Percentiles rank a stretch among this genome's conserved stretches.
These are phyloP conservation scores for Tragelaphus strepsiceros DNA, from an alignment of 2,113 vertebrate genomes.

Conservation along the genomic window DNA sequence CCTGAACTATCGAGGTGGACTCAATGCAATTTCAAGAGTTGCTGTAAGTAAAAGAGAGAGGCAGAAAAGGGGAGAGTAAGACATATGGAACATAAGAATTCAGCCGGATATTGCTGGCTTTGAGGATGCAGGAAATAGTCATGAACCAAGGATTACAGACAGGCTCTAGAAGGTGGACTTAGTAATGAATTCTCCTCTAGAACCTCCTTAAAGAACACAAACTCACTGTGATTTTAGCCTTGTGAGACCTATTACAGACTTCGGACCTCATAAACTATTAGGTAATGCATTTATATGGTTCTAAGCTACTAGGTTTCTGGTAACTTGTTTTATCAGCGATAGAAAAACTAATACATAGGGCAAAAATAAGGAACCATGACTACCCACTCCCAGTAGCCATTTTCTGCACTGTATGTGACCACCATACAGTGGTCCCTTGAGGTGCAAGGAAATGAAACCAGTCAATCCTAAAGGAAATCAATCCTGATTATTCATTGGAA, in stretches of 20 bases:
- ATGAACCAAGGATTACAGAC: not conserved
- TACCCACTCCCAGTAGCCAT: not conserved
- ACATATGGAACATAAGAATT: not conserved
- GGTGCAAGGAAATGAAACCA: not conserved
- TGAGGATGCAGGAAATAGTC: not conserved
- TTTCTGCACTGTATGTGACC: not conserved
- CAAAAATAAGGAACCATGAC: not conserved
- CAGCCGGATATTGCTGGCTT: not conserved
- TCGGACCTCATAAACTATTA: not conserved
- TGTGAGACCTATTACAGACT: not conserved
- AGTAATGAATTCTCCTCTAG: not conserved
- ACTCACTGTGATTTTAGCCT: not conserved
- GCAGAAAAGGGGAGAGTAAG: not conserved
- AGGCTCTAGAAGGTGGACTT: not conserved
- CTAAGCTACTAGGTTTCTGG: not conserved
- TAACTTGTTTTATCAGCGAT: not conserved
- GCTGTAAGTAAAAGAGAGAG: not conserved
- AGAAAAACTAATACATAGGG: not conserved
- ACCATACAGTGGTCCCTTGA: not conserved
- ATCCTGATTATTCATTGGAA: not conserved
- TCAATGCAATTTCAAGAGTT: not conserved
- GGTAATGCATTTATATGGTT: not conserved
- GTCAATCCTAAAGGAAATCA: not conserved
- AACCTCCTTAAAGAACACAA: not conserved
- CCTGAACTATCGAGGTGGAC: not conserved